phyloP scores from a whole-genome alignment of 2,797 vertebrate species.

The Phylloscopus collybita region DNA sequence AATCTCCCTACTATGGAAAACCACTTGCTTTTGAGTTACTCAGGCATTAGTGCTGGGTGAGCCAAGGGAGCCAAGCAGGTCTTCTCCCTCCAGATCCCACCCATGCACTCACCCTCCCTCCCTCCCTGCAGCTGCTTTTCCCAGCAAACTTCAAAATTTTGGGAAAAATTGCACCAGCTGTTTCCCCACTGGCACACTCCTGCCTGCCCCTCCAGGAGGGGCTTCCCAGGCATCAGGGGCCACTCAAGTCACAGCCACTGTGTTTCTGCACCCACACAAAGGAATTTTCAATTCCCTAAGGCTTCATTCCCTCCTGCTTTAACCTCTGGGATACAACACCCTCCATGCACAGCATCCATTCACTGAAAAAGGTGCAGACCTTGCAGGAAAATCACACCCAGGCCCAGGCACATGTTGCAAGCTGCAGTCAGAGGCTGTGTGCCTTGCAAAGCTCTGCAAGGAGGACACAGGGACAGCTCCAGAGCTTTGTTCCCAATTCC shows the following conservation, averaged over 20 bases:
- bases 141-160: neutral
- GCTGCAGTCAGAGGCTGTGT: neutral
- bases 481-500: neutral
- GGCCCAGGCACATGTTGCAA: neutral
- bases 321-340: neutral
- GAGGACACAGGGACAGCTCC: neutral
- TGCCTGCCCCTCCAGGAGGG: neutral
- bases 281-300: neutral
- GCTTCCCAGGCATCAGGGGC: neutral
- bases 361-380: neutral
- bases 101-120: neutral
- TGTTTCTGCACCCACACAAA: neutral
- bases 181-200: rapidly evolving
- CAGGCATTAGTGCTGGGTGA: rapidly evolving
- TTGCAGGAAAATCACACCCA: neutral
- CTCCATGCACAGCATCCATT: neutral
- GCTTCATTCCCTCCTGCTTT: neutral
- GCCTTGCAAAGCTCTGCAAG: neutral
- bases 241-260: rapidly evolving
- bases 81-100: neutral
- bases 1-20: neutral
- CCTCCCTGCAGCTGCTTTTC: neutral
- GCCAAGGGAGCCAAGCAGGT: neutral
- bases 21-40: neutral
- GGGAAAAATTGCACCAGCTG: too few relatives aligned